phyloP scores from a whole-genome alignment of 2,797 vertebrate genomes.

The Acipenser transmontanus region DNA sequence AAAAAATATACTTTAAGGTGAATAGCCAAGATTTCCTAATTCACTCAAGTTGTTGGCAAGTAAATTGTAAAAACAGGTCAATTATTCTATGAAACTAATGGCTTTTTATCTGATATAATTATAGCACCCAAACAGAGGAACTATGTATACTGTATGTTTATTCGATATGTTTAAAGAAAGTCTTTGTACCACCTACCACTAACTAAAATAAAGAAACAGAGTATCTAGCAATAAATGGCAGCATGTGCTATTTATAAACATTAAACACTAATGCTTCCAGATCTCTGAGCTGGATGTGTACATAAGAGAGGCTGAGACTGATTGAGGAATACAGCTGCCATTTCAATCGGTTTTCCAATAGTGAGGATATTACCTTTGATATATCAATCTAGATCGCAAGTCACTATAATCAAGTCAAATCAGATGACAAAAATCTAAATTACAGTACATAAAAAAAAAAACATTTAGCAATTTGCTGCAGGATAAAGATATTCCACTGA shows the following conservation, averaged over 20 bases:
- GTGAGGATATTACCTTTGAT: conserved; percentile 6
- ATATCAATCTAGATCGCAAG: background rate
- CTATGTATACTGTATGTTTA: no score
- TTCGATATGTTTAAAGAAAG: no score
- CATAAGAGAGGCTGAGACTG: conserved; percentile 22
- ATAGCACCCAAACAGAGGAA: no score
- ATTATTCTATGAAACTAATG: no score
- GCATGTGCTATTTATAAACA: conserved; percentile 62
- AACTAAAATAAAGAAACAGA: conserved; percentile 29
- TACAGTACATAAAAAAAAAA: background rate
- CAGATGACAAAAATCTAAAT: background rate
- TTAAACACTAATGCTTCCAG: conserved; percentile 49
- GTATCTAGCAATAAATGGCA: conserved; percentile 52
- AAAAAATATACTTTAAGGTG: no score
- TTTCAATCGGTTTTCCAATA: conserved; percentile 22
- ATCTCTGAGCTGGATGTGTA: conserved; percentile 53
- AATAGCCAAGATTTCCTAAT: no score
- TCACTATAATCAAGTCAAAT: conserved; percentile 7
- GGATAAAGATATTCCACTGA: no score
- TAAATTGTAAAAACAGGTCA: no score
- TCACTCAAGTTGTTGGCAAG: no score
- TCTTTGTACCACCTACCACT: conserved; percentile 1
- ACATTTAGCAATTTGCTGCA: no score
- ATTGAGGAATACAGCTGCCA: conserved; percentile 16
- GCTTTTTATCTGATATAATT: no score